Evolutionary conservation across 2,797 vertebrate genomes (phyloP).

Genomic region (Staurois parvus): DNA sequence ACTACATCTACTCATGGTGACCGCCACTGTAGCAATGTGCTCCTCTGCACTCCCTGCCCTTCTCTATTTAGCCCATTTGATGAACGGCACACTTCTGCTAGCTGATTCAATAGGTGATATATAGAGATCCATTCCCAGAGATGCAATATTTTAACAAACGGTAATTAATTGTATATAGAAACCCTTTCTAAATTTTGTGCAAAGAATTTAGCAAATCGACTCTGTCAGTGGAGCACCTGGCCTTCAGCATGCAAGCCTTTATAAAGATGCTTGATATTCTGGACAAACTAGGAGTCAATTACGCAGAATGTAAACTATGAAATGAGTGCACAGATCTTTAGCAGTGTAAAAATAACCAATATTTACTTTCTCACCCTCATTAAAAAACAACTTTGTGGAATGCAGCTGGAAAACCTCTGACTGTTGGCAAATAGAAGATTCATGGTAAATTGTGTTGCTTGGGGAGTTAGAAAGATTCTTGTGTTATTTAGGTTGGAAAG

Average conservation of each 20-base stretch:
- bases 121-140: no score
- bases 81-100: background rate
- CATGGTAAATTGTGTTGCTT: constrained; percentile 32
- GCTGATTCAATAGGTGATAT: background rate
- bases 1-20: no score
- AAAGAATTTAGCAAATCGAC: background rate
- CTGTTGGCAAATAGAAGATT: constrained; percentile 33
- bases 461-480: constrained; percentile 30
- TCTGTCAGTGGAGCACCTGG: background rate
- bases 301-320: constrained; percentile 2
- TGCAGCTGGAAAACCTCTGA: constrained; percentile 55
- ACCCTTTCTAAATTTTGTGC: background rate
- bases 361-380: constrained; percentile 55
- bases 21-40: no score
- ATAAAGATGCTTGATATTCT: background rate
- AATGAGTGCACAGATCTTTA: constrained; percentile 34
- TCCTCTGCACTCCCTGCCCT: no score
- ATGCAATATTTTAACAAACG: background rate
- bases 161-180: background rate
- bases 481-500: constrained; percentile 55
- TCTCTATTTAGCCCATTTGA: no score
- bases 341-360: constrained; percentile 55
- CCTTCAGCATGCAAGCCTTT: background rate
- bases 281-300: constrained; percentile 18
- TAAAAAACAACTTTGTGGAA: constrained; percentile 52